A percentile compares a stretch with the other conserved stretches of the same genome.
phyloP scores from a whole-genome alignment of 2,888 invertebrate species.

The Apamea sordens region DNA sequence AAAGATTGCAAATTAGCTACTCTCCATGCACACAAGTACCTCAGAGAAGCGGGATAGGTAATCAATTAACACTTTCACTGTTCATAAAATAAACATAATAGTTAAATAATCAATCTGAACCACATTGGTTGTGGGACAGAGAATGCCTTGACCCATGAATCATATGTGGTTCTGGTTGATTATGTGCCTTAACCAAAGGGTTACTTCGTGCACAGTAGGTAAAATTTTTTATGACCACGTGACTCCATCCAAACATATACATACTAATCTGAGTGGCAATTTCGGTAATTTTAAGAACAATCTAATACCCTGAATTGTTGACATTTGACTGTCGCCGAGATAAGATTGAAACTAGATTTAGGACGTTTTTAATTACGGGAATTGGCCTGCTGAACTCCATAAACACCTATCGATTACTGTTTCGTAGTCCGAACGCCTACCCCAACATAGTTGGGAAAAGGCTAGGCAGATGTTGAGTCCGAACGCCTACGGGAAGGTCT shows the following conservation, averaged over 20 bases:
- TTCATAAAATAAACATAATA: too few species aligned
- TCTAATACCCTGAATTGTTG: background rate
- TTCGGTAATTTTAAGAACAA: too few species aligned
- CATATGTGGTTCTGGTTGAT: too few species aligned
- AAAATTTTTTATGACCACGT: background rate
- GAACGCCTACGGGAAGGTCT: constrained; percentile 38
- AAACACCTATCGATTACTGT: background rate
- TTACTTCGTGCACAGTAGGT: background rate
- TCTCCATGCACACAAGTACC: background rate
- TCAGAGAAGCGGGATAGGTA: background rate
- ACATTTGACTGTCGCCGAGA: background rate
- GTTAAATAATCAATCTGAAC: too few species aligned
- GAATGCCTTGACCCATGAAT: too few species aligned
- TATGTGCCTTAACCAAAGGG: too few species aligned
- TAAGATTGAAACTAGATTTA: background rate
- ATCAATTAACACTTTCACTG: background rate
- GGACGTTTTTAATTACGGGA: background rate
- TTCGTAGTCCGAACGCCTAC: constrained; percentile 38
- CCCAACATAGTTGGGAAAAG: too few species aligned
- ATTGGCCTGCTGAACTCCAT: background rate
- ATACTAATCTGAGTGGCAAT: background rate
- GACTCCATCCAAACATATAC: background rate
- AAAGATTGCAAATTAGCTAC: background rate
- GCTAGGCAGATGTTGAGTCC: too few species aligned
- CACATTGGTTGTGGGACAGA: too few species aligned